phyloP scores from a whole-genome alignment of 2,797 vertebrate genomes.

The Atherinosoma microstoma region DNA sequence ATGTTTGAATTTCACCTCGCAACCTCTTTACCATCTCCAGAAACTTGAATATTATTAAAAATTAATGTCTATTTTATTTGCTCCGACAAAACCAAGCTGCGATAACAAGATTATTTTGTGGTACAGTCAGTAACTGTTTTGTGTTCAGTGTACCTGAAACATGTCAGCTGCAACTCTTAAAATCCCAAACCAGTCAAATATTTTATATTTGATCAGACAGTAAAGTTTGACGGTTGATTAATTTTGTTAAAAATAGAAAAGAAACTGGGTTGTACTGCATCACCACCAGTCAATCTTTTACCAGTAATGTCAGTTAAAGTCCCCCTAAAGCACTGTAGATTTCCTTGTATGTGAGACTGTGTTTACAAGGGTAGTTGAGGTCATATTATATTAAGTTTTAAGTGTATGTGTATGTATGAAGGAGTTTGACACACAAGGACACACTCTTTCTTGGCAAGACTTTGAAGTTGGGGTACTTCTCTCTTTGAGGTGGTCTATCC shows the following conservation, averaged over 20 bases:
- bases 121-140: not conserved
- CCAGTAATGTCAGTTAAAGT: conserved; percentile 60
- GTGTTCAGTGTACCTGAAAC: not conserved
- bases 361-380: conserved; percentile 65
- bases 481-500: conserved; percentile 81
- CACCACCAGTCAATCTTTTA: conserved; percentile 72
- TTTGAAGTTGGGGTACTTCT: conserved; percentile 80
- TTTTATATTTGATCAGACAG: conserved; percentile 24
- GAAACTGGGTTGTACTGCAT: conserved; percentile 24
- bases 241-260: conserved; percentile 1
- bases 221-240: conserved; percentile 20
- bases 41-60: too few relatives aligned
- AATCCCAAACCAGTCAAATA: not conserved
- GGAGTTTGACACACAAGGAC: conserved; percentile 36
- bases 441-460: conserved; percentile 64
- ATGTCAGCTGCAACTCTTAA: not conserved
- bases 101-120: not conserved
- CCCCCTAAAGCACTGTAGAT: conserved; percentile 58
- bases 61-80: too few relatives aligned
- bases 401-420: conserved; percentile 17
- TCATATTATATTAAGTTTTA: conserved; percentile 68
- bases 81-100: not conserved
- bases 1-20: too few relatives aligned
- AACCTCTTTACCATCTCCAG: too few relatives aligned
- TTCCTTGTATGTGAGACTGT: conserved; percentile 50